These are phyloP conservation scores for Lymantria monacha DNA, from an alignment of 2,888 invertebrate genomes.

Conservation along the genomic window DNA sequence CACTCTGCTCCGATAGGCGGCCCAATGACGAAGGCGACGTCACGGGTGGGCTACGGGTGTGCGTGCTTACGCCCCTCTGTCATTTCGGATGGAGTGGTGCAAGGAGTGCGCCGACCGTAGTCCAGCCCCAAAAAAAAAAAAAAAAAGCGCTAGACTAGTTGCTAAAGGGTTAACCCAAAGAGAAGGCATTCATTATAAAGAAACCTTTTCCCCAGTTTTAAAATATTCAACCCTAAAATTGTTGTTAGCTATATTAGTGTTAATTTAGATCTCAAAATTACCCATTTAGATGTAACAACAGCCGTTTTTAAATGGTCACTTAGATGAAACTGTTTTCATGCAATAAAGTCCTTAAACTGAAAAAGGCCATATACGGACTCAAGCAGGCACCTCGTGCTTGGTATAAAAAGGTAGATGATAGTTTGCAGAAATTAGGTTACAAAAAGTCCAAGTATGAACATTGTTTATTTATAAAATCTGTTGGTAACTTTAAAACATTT, in stretches of 20 bases:
- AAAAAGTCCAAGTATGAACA: conserved; percentile 9
- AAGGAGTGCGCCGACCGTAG: too few species aligned
- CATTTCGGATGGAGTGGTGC: too few species aligned
- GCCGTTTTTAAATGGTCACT: background rate
- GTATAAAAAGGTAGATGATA: background rate
- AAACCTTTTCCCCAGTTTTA: background rate
- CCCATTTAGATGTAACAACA: background rate
- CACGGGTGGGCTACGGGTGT: too few species aligned
- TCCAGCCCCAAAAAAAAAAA: too few species aligned
- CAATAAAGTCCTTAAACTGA: conserved; percentile 3
- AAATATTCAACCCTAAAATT: background rate
- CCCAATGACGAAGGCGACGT: too few species aligned
- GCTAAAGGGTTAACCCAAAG: background rate
- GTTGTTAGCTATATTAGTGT: background rate
- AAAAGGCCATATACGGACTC: conserved; percentile 12
- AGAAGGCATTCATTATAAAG: background rate
- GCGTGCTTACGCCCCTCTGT: too few species aligned
- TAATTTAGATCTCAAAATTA: background rate
- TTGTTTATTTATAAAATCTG: conserved; percentile 8
- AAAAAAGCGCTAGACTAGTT: background rate
- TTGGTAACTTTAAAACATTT: conserved; percentile 4
- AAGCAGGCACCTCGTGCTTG: conserved; percentile 10
- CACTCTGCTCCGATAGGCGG: too few species aligned
- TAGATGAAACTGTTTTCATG: background rate
- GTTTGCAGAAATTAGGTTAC: background rate